These are phyloP conservation scores for Magallana angulata DNA, from an alignment of 1,140 invertebrate species.

Conservation along the genomic window DNA sequence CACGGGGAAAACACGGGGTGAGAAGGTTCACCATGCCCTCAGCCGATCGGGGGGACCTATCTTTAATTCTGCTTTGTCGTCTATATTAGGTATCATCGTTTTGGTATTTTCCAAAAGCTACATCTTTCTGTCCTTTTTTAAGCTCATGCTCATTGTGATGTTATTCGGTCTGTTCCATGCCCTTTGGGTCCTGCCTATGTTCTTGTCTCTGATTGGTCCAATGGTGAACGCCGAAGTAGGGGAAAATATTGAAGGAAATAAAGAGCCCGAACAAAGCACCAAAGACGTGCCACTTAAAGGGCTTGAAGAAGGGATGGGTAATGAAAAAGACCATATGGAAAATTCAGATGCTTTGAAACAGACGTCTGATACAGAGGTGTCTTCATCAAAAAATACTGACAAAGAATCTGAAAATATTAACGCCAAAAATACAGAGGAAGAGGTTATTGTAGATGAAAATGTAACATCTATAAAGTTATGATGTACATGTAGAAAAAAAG, in stretches of 20 bases:
- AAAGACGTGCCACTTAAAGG: neutral
- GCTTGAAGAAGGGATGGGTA: neutral
- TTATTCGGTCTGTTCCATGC: conserved; percentile 97
- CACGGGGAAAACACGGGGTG: conserved; percentile 82
- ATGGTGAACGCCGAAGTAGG: neutral
- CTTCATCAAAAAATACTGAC: neutral
- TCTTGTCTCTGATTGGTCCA: conserved; percentile 85
- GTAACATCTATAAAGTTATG: neutral
- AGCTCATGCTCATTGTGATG: conserved; percentile 97
- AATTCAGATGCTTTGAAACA: neutral
- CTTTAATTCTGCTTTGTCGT: conserved; percentile 96
- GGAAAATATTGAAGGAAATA: neutral
- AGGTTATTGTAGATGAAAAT: neutral
- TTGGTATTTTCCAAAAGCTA: conserved; percentile 94
- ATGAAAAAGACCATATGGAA: neutral
- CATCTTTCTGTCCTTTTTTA: conserved; percentile 98
- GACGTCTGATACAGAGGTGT: neutral
- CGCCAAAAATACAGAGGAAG: too few species aligned
- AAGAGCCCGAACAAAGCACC: neutral
- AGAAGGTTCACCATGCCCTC: conserved; percentile 90
- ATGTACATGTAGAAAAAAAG: neutral
- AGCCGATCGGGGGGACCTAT: conserved; percentile 95
- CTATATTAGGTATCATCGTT: conserved; percentile 93
- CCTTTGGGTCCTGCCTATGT: conserved; percentile 92
- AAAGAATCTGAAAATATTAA: neutral